Base-by-base conservation (phyloP, 1,140 invertebrate species). In the Cydia amplana region DNA sequence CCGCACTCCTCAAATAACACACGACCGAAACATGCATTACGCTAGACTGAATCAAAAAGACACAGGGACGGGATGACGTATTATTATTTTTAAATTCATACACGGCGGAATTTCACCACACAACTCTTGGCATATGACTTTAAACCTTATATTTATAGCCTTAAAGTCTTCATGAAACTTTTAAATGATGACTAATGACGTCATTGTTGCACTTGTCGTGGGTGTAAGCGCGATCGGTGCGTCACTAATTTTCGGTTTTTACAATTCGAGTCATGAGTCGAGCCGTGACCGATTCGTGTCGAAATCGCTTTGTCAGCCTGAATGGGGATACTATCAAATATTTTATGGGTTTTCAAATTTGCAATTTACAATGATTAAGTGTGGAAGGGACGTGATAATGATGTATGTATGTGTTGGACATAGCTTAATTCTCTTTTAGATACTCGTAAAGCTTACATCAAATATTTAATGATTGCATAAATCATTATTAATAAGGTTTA, bases 31-130 rank as follows among this genome's bases (percentile, higher is more conserved):
- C 84, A 82, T 79, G 78, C 80, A 88, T 85, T 82, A 85, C 86
- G 90, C 81, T 82, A 90, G 86, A 85, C 78, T 83, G 87, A 82
- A 85, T 85, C 84, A 83, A 87, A 91, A 91, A 91, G 87, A 92
- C 86, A 86, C 84, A 87, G 90, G 85, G 85, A 84, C 65, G 82
- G 80, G 82, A 87, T 91, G 87, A 90, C 85, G 85, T 87, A 84
- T 90, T 89, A 90, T 90, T 91, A 90, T 87, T 89, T 90, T 90
- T 86, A 91, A 91, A 89, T 87, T 91, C 87, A 91, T 90, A 87
- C 83, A 83, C 83, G 73, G 79, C 78, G 79, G 76, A 82, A 83
- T 82, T 82, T 84, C 28, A 60, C 55, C 80, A 40, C 74, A 36
- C 55, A 10, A 60, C 20, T 43, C 32, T 1, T 25, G 25, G 10